Conservation (phyloP, 2,888 invertebrate genomes). For the Xanthia togata region DNA sequence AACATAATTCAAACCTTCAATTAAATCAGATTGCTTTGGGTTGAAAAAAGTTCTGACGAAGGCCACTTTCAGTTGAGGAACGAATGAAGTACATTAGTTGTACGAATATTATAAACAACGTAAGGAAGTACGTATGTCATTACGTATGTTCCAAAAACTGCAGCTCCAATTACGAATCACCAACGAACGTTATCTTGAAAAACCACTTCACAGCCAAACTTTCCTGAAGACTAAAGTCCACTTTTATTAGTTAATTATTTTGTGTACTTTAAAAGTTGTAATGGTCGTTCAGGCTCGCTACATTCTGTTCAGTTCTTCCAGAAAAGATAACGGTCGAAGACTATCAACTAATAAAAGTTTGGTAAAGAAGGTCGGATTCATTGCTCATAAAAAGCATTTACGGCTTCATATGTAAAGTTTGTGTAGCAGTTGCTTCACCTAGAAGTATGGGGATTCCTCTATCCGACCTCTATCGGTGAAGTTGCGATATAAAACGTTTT, state of each 20-base stretch:
- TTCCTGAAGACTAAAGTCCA: conserved; percentile 18
- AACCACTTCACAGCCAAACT: conserved; percentile 33
- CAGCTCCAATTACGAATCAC: conserved; percentile 12
- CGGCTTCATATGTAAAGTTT: conserved; percentile 60
- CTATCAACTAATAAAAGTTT: conserved; percentile 62
- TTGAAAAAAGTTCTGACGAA: conserved; percentile 46
- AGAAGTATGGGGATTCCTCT: conserved; percentile 31
- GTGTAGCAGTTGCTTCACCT: conserved; percentile 43
- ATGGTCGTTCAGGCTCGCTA: conserved; percentile 31
- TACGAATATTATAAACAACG: conserved; percentile 2
- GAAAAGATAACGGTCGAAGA: conserved; percentile 37
- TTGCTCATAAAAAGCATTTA: conserved; percentile 68
- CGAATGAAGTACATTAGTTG: not conserved
- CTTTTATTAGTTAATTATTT: conserved; percentile 54
- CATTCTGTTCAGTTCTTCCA: conserved; percentile 28
- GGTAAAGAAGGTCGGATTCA: conserved; percentile 60
- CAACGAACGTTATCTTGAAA: conserved; percentile 40
- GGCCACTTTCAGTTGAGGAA: conserved; percentile 27
- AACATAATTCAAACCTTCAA: conserved; percentile 60
- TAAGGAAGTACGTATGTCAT: not conserved
- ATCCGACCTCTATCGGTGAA: conserved; percentile 36
- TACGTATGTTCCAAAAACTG: not conserved
- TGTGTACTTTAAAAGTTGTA: conserved; percentile 56
- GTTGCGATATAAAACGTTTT: conserved; percentile 48
- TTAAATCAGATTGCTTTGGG: conserved; percentile 59